A percentile compares a stretch with the other conserved stretches of the same genome.
phyloP scores from a whole-genome alignment of 2,888 invertebrate genomes.

The Heliconius aoede region DNA sequence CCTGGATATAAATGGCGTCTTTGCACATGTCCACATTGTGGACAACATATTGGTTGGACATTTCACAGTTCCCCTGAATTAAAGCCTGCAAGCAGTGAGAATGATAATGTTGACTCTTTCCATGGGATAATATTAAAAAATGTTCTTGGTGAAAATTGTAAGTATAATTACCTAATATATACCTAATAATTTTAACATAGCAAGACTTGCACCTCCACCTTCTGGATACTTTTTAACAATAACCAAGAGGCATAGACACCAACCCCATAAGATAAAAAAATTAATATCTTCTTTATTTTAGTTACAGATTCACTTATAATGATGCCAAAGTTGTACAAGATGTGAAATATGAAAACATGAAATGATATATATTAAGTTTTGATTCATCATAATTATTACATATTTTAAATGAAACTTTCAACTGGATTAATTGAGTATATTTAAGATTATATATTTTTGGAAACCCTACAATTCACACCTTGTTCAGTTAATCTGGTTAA shows the following conservation, averaged over 20 bases:
- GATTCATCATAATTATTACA: no score
- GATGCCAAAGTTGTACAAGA: slow-evolving; percentile 77
- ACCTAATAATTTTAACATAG: background rate
- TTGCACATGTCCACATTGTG: slow-evolving; percentile 85
- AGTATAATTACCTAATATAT: no score
- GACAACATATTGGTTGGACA: slow-evolving; percentile 85
- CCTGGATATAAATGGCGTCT: slow-evolving; percentile 86
- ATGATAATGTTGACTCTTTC: slow-evolving; percentile 62
- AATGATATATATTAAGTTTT: background rate
- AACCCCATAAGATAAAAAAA: background rate
- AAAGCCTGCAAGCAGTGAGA: slow-evolving; percentile 53
- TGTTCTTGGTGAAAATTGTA: slow-evolving; percentile 80
- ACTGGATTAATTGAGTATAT: no score
- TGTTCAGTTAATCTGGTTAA: no score
- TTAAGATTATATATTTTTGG: no score
- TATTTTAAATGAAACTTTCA: no score
- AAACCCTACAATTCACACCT: no score
- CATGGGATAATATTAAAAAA: slow-evolving; percentile 77
- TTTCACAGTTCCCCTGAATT: slow-evolving; percentile 72
- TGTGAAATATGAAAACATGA: slow-evolving; percentile 41
- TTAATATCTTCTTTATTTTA: slow-evolving; percentile 58
- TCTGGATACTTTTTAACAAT: background rate
- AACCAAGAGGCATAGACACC: no score
- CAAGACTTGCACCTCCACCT: background rate
- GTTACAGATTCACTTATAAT: slow-evolving; percentile 83